phyloP scores from a whole-genome alignment of 37 sponge, comb jelly and placozoan genomes.

The Amphimedon queenslandica region DNA sequence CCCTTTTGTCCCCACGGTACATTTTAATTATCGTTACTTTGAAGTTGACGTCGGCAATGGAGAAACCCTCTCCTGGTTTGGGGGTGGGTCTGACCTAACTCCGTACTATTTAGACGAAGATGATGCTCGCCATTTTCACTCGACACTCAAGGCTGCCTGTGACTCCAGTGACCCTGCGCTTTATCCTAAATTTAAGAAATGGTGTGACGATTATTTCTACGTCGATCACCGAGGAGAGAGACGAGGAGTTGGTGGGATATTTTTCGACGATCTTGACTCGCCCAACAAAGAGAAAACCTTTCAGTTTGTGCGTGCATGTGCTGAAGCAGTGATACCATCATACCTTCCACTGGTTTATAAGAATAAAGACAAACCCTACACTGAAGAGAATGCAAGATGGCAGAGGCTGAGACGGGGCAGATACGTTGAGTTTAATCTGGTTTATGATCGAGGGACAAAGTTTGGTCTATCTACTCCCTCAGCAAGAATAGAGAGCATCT shows the following conservation, averaged over 20 bases:
- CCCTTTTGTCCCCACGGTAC: conserved; percentile 88
- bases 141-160: conserved; percentile 80
- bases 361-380: conserved; percentile 63
- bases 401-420: conserved; percentile 90
- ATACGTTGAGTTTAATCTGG: conserved; percentile 95
- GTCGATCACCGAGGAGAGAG: conserved; percentile 81
- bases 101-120: conserved; percentile 78
- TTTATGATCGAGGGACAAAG: conserved; percentile 93
- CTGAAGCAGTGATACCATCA: conserved; percentile 70
- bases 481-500: conserved; percentile 91
- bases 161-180: conserved; percentile 52
- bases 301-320: conserved; percentile 73
- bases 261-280: conserved; percentile 93
- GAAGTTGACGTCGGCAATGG: conserved; percentile 66
- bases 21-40: conserved; percentile 97
- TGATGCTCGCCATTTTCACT: conserved; percentile 89
- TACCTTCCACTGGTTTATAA: conserved; percentile 85
- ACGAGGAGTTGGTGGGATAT: conserved; percentile 91
- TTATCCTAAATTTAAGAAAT: conserved; percentile 94
- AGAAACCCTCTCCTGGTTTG: conserved; percentile 89
- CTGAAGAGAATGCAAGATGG: conserved; percentile 80
- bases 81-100: conserved; percentile 95
- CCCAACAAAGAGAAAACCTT: conserved; percentile 66
- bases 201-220: conserved; percentile 94
- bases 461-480: conserved; percentile 90